Conservation (phyloP, 2,113 vertebrate species). For the Thamnaconus septentrionalis region DNA sequence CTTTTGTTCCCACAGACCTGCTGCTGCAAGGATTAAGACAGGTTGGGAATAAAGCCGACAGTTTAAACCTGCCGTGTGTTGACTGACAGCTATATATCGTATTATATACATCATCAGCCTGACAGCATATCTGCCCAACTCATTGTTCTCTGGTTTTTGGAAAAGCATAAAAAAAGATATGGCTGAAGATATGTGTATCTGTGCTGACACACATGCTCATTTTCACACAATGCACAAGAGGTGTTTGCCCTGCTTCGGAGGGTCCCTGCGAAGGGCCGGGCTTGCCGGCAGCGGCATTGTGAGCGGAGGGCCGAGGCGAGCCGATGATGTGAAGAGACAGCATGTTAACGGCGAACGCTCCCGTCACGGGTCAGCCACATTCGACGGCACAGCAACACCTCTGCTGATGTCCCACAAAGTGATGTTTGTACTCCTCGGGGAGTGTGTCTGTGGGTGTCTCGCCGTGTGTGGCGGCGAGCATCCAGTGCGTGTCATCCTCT, state of each 20-base stretch:
- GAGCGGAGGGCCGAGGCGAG: conserved; percentile 19
- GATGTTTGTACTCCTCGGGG: conserved; percentile 58
- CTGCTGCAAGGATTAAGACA: neutral
- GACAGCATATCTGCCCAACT: no score
- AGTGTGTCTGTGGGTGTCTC: conserved; percentile 26
- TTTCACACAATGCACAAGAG: neutral
- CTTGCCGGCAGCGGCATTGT: conserved; percentile 13
- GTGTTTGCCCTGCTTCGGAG: conserved; percentile 1
- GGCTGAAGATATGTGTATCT: neutral
- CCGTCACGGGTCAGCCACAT: conserved; percentile 49
- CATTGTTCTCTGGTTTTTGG: no score
- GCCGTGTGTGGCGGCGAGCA: conserved; percentile 25
- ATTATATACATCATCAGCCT: no score
- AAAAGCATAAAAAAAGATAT: neutral
- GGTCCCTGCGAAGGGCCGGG: neutral
- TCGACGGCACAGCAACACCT: conserved; percentile 48
- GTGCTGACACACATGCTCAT: neutral
- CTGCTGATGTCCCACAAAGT: conserved; percentile 49
- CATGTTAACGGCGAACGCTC: conserved; percentile 57
- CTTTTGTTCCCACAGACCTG: conserved; percentile 2
- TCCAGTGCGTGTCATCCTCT: neutral
- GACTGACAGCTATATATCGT: no score
- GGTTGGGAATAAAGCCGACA: no score
- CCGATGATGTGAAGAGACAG: conserved; percentile 56
- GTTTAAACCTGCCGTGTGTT: no score